Evolutionary conservation across 2,888 invertebrate genomes (phyloP).

Genomic region (Seira sanloemensis): DNA sequence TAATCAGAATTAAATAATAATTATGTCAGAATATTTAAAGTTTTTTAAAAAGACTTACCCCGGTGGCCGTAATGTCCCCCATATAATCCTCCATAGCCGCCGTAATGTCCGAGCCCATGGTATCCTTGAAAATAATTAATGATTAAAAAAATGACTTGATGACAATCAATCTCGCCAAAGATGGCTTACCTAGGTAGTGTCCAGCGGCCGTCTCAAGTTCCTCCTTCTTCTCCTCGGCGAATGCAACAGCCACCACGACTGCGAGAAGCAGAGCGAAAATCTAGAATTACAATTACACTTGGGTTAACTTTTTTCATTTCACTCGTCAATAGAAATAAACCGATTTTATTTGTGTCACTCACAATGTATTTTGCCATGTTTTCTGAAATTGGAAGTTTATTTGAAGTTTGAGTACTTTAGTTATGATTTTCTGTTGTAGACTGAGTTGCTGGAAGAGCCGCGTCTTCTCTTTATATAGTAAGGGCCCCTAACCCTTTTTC

Average conservation of each 20-base stretch:
- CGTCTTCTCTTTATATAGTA: conserved; percentile 54
- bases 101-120: conserved; percentile 1
- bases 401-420: neutral
- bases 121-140: conserved; percentile 30
- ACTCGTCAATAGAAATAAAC: neutral
- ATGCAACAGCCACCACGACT: conserved; percentile 51
- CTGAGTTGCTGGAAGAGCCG: conserved; percentile 24
- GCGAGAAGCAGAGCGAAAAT: conserved; percentile 56
- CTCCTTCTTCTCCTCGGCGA: conserved; percentile 56
- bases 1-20: neutral
- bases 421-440: neutral
- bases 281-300: conserved; percentile 30
- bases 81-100: conserved; percentile 4
- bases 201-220: conserved; percentile 56
- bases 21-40: neutral
- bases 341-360: conserved; percentile 26
- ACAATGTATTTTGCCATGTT: conserved; percentile 61
- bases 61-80: neutral
- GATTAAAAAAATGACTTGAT: neutral
- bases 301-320: neutral
- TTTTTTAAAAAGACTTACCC: neutral
- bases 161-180: neutral
- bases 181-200: conserved; percentile 22
- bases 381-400: neutral
- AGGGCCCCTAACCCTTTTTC: conserved; percentile 44